Conservation (phyloP, 2,888 invertebrate genomes). For the Parnassius mnemosyne region DNA sequence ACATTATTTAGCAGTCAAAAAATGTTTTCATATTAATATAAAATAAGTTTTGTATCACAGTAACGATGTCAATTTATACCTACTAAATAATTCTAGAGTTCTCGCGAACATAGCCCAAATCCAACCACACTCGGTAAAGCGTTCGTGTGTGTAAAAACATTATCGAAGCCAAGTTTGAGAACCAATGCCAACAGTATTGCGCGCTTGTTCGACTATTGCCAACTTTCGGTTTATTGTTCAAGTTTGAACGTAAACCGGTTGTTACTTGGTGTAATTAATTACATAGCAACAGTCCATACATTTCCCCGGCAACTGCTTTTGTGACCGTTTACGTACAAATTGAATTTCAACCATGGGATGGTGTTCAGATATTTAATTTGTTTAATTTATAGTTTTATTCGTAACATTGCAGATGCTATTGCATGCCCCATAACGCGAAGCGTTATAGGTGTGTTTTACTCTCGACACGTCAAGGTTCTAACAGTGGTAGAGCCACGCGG, state of each 20-base stretch:
- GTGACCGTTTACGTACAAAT: constrained; percentile 36
- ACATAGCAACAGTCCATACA: constrained; percentile 45
- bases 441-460: no score
- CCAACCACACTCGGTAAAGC: constrained; percentile 24
- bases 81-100: no score
- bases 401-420: background rate
- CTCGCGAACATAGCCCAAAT: constrained; percentile 12
- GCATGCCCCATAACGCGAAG: no score
- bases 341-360: constrained; percentile 34
- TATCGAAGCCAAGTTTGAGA: constrained; percentile 29
- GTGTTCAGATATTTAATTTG: constrained; percentile 23
- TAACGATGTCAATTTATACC: no score
- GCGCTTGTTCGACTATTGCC: constrained; percentile 27
- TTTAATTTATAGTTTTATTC: constrained; percentile 6
- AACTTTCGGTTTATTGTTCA: constrained; percentile 57
- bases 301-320: constrained; percentile 39
- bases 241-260: constrained; percentile 44
- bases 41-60: no score
- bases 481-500: no score
- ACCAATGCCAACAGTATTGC: constrained; percentile 4
- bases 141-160: constrained; percentile 33
- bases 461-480: no score
- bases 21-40: no score
- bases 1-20: no score
- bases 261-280: constrained; percentile 56